A percentile compares a stretch with the other conserved stretches of the same genome.
Evolutionary conservation across 1,140 invertebrate genomes (phyloP).

Genomic region (Bombus waltoni): DNA sequence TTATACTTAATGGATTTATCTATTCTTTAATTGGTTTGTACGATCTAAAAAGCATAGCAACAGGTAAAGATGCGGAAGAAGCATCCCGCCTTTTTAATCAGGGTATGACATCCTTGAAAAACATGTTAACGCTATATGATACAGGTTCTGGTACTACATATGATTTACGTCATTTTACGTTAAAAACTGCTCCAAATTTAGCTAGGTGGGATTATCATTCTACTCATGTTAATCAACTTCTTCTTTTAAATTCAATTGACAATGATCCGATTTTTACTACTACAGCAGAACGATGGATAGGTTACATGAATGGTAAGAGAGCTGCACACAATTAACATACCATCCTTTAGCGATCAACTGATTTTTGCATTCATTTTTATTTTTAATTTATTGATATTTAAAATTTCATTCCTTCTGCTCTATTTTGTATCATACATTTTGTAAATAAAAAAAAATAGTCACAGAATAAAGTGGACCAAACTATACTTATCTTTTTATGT

Average conservation of each 20-base stretch:
- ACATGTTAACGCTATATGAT: constrained; percentile 95
- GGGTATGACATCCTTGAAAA: constrained; percentile 94
- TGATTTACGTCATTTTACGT: constrained; percentile 96
- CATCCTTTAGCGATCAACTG: neutral
- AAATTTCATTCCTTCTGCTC: neutral
- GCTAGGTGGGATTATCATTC: constrained; percentile 99
- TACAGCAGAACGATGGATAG: constrained; percentile 96
- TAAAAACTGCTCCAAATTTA: constrained; percentile 95
- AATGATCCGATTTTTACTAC: constrained; percentile 91
- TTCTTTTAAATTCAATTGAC: constrained; percentile 94
- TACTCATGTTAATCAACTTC: constrained; percentile 98
- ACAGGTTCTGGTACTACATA: constrained; percentile 98
- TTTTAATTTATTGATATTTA: constrained; percentile 5
- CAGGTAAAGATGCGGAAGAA: constrained; percentile 84
- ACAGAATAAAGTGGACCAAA: constrained; percentile 45
- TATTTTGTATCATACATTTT: constrained; percentile 41
- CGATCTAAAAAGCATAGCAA: constrained; percentile 91
- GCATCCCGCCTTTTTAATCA: constrained; percentile 91
- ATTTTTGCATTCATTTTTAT: neutral
- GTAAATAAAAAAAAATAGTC: constrained; percentile 26
- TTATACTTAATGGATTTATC: constrained; percentile 99
- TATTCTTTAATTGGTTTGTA: constrained; percentile 98
- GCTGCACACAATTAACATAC: constrained; percentile 93
- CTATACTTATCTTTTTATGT: constrained; percentile 27
- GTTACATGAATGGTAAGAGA: constrained; percentile 97